These are phyloP conservation scores for Drosophila neotestacea DNA, from an alignment of 2,888 invertebrate species.

Conservation along the genomic window DNA sequence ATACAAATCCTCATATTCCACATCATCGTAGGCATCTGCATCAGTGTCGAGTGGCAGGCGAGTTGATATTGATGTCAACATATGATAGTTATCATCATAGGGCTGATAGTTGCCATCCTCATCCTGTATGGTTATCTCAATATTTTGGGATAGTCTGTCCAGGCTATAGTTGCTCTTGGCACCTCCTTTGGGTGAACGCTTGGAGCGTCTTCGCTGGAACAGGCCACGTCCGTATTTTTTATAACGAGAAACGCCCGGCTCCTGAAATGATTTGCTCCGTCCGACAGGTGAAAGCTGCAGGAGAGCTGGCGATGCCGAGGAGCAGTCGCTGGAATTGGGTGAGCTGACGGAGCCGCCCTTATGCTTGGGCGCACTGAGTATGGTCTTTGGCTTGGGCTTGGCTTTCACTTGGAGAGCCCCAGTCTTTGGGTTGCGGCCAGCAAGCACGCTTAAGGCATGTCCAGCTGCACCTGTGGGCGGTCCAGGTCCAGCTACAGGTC, in stretches of 20 bases:
- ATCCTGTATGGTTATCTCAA: slow-evolving; percentile 85
- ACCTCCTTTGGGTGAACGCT: slow-evolving; percentile 71
- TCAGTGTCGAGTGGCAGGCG: slow-evolving; percentile 43
- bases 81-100: slow-evolving; percentile 83
- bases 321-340: slow-evolving; percentile 83
- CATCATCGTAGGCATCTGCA: slow-evolving; percentile 63
- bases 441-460: slow-evolving; percentile 1
- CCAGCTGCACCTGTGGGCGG: too few relatives aligned
- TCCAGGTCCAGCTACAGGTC: too few relatives aligned
- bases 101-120: slow-evolving; percentile 84
- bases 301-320: slow-evolving; percentile 72
- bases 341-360: slow-evolving; percentile 78
- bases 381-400: slow-evolving; percentile 48
- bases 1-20: slow-evolving; percentile 67
- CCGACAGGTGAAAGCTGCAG: slow-evolving; percentile 76
- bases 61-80: slow-evolving; percentile 44
- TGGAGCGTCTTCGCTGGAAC: slow-evolving; percentile 83
- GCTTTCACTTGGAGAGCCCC: slow-evolving; percentile 64
- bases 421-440: slow-evolving; percentile 2
- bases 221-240: slow-evolving; percentile 82
- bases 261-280: slow-evolving; percentile 85
- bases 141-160: slow-evolving; percentile 84
- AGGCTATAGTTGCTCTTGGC: slow-evolving; percentile 82
- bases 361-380: slow-evolving; percentile 72
- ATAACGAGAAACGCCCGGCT: slow-evolving; percentile 78